phyloP scores from a whole-genome alignment of 1,140 invertebrate genomes.

The Brachionus calyciflorus region DNA sequence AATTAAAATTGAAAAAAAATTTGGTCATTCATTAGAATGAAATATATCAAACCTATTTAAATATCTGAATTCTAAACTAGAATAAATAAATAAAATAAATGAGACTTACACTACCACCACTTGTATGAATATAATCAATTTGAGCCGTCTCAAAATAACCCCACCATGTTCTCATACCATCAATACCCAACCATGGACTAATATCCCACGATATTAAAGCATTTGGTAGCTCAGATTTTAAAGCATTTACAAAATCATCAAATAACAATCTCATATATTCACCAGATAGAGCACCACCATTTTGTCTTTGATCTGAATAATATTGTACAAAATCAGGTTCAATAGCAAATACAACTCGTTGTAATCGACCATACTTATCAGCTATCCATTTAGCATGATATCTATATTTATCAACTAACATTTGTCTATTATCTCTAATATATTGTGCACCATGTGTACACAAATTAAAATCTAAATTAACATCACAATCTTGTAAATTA shows the following conservation, averaged over 20 bases:
- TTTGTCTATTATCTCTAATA: conserved; percentile 5
- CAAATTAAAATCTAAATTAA: neutral
- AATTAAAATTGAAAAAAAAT: no score
- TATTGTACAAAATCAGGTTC: conserved; percentile 36
- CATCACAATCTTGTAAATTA: conserved; percentile 32
- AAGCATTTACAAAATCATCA: neutral
- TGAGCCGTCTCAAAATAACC: conserved; percentile 3
- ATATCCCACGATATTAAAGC: conserved; percentile 42
- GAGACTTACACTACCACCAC: conserved; percentile 36
- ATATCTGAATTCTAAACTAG: no score
- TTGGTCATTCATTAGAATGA: no score
- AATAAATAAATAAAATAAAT: no score
- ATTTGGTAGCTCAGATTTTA: conserved; percentile 32
- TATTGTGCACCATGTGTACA: conserved; percentile 18
- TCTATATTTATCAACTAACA: conserved; percentile 14
- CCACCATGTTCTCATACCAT: conserved; percentile 27
- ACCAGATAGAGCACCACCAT: neutral
- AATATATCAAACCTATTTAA: no score
- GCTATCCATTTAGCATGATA: conserved; percentile 31
- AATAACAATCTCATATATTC: conserved; percentile 15
- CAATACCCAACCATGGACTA: conserved; percentile 20
- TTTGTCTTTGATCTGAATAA: conserved; percentile 15
- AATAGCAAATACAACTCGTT: conserved; percentile 2
- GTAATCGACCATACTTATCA: neutral
- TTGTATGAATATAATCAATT: conserved; percentile 36